These are phyloP conservation scores for Eospalax fontanierii DNA, from an alignment of 2,797 vertebrate species.

Conservation along the genomic window DNA sequence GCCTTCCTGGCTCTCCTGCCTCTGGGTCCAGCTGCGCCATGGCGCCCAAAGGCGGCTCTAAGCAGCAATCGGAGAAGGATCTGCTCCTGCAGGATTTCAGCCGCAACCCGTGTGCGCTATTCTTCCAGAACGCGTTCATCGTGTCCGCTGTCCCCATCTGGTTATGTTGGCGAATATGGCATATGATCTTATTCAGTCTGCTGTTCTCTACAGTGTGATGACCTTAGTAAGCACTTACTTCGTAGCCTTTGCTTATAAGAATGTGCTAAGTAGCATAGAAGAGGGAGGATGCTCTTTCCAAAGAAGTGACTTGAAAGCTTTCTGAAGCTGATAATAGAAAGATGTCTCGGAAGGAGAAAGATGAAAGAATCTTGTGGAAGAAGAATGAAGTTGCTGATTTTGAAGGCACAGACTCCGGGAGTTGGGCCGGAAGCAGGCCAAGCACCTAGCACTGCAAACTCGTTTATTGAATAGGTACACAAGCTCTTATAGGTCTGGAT, in stretches of 20 bases:
- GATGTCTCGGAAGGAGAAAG: conserved; percentile 99
- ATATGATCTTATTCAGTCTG: conserved; percentile 99
- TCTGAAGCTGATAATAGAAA: conserved; percentile 99
- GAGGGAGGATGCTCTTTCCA: conserved; percentile 98
- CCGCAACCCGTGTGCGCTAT: conserved; percentile 96
- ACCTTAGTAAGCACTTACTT: conserved; percentile 98
- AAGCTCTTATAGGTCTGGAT: too few relatives aligned
- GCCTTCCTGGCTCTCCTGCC: not conserved
- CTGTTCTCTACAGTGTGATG: conserved; percentile 98
- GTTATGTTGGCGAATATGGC: conserved; percentile 99
- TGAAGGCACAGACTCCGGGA: too few relatives aligned
- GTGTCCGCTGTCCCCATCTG: conserved; percentile 99
- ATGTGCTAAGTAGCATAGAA: conserved; percentile 99
- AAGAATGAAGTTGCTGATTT: too few relatives aligned
- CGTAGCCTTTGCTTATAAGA: conserved; percentile 99
- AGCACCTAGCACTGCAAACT: too few relatives aligned
- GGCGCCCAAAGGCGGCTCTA: conserved; percentile 94
- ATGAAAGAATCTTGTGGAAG: conserved; percentile 91
- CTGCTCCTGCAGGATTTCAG: conserved; percentile 98
- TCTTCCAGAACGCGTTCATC: conserved; percentile 98
- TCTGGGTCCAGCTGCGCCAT: conserved; percentile 87
- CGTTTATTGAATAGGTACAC: too few relatives aligned
- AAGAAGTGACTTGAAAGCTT: conserved; percentile 98
- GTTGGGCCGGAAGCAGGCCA: too few relatives aligned
- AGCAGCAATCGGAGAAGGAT: conserved; percentile 98